Percentiles rank a stretch among this genome's conserved stretches.
These are phyloP conservation scores for Nasonia vitripennis DNA, from an alignment of 1,140 invertebrate species.

Conservation along the genomic window DNA sequence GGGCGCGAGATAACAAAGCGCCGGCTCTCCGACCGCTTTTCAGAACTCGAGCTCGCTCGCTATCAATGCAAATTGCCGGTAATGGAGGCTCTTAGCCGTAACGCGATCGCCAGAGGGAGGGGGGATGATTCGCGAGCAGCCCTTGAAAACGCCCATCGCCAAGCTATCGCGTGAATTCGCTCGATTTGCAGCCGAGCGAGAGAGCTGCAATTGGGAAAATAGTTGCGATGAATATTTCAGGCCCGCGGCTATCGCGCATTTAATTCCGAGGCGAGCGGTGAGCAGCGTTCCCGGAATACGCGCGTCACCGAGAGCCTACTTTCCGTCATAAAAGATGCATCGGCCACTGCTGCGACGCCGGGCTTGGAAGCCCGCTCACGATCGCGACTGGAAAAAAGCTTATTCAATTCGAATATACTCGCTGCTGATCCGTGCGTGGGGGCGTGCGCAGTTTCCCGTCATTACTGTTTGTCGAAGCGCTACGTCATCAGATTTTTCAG, in stretches of 20 bases:
- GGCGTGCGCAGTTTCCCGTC: not conserved
- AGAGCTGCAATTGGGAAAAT: not conserved
- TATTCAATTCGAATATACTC: not conserved
- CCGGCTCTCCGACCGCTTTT: constrained; percentile 66
- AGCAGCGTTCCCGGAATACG: too few species aligned
- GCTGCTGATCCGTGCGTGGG: not conserved
- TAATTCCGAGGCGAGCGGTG: not conserved
- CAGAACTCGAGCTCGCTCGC: constrained; percentile 61
- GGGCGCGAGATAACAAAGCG: constrained; percentile 64
- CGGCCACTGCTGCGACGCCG: too few species aligned
- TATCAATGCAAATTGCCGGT: constrained; percentile 74
- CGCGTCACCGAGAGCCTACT: too few species aligned
- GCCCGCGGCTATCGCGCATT: not conserved
- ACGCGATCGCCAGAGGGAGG: constrained; percentile 62
- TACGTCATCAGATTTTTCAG: constrained; percentile 31
- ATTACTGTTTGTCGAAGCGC: constrained; percentile 14
- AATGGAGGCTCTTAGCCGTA: constrained; percentile 73
- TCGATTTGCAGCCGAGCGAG: constrained; percentile 5
- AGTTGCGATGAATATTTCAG: too few species aligned
- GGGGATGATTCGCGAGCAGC: constrained; percentile 49
- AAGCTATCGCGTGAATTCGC: constrained; percentile 45
- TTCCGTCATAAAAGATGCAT: too few species aligned
- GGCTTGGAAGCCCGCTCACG: too few species aligned
- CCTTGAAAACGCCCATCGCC: not conserved
- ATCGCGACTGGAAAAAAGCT: not conserved